Evolutionary conservation across 2,113 vertebrate species (phyloP).

Genomic region (Copsychus sechellarum): DNA sequence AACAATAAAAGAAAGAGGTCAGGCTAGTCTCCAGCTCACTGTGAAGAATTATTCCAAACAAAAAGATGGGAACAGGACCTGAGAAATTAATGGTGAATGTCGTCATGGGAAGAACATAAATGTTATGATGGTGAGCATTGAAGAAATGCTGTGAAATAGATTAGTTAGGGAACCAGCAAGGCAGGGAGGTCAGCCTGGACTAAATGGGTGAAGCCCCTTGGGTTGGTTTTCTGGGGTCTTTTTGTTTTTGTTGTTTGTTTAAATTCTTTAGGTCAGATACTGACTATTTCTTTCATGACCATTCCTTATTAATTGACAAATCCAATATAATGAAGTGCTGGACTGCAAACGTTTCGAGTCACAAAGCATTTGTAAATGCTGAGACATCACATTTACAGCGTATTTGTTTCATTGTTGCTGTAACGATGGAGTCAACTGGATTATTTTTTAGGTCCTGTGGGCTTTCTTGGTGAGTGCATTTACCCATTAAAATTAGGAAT

Average conservation of each 20-base stretch:
- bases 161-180: not conserved
- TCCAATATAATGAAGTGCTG: not conserved
- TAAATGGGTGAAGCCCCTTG: not conserved
- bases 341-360: not conserved
- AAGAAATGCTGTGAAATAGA: not conserved
- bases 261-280: not conserved
- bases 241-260: not conserved
- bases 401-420: constrained; percentile 20
- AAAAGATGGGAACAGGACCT: not conserved
- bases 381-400: not conserved
- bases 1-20: not conserved
- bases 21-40: not conserved
- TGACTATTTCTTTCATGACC: not conserved
- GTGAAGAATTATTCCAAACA: not conserved
- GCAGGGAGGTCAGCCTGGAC: not conserved
- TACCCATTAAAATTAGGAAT: not conserved
- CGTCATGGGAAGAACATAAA: constrained; percentile 1
- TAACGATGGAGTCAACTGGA: not conserved
- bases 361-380: not conserved
- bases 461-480: not conserved
- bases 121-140: not conserved
- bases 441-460: not conserved
- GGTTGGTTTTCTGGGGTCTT: not conserved
- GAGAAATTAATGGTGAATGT: not conserved
- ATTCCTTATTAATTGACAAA: not conserved